Evolutionary conservation across 2,888 invertebrate species (phyloP).

Genomic region (Odontomyia ornata): DNA sequence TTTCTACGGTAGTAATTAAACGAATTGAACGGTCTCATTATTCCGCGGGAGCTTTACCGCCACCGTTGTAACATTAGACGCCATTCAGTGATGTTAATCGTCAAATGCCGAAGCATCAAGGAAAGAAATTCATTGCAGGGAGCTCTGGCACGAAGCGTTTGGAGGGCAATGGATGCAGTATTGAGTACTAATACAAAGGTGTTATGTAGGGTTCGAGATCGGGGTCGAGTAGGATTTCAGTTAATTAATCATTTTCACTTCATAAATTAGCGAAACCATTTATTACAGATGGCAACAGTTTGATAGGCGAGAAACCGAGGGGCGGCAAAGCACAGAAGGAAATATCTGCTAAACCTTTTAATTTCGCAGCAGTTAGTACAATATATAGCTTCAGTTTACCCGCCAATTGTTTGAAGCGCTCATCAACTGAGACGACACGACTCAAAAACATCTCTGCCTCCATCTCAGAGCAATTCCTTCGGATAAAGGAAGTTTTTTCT

Average conservation of each 20-base stretch:
- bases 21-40: constrained; percentile 42
- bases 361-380: too few relatives aligned
- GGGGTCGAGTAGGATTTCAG: constrained; percentile 33
- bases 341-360: background rate
- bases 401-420: background rate
- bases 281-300: constrained; percentile 37
- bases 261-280: constrained; percentile 47
- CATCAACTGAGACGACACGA: background rate
- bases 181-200: constrained; percentile 39
- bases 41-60: constrained; percentile 17
- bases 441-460: background rate
- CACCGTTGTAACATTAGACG: background rate
- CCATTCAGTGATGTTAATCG: constrained; percentile 26
- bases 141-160: background rate
- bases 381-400: background rate
- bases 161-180: constrained; percentile 35
- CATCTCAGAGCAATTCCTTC: constrained; percentile 15
- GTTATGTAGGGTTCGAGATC: constrained; percentile 31
- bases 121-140: background rate
- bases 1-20: constrained; percentile 39
- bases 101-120: constrained; percentile 20
- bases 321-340: constrained; percentile 12
- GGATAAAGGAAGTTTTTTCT: constrained; percentile 30
- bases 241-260: constrained; percentile 48
- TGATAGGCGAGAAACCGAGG: background rate